These are phyloP conservation scores for Graptemys geographica DNA, from an alignment of 2,797 vertebrate genomes.

Conservation along the genomic window DNA sequence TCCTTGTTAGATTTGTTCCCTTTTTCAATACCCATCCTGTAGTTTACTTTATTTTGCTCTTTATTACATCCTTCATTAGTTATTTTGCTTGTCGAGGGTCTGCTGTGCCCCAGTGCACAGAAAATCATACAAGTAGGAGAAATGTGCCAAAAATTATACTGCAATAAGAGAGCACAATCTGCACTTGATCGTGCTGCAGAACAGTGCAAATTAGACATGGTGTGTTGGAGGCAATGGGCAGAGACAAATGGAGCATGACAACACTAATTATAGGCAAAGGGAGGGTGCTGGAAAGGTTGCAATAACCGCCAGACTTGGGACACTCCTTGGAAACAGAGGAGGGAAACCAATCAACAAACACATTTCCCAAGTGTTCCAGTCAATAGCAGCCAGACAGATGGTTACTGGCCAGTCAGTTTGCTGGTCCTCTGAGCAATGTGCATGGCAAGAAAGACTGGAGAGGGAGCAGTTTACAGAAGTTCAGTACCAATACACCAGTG, in stretches of 20 bases:
- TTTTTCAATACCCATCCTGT: neutral
- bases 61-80: neutral
- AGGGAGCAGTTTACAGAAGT: neutral
- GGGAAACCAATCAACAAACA: conserved; percentile 9
- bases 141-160: neutral
- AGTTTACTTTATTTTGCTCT: neutral
- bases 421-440: neutral
- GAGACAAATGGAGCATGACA: neutral
- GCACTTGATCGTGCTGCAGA: neutral
- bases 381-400: neutral
- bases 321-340: neutral
- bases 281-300: conserved; percentile 8
- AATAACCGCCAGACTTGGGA: neutral
- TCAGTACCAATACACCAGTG: neutral
- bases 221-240: neutral
- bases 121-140: neutral
- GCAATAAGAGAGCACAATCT: neutral
- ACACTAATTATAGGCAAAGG: conserved; percentile 18
- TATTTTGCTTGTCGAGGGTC: neutral
- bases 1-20: neutral
- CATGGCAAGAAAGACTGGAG: neutral
- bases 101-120: neutral
- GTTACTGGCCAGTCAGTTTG: neutral
- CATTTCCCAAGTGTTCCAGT: conserved; percentile 32
- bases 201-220: neutral